Base-by-base conservation (phyloP, 2,113 vertebrate genomes). In the Rhynchomys soricoides region DNA sequence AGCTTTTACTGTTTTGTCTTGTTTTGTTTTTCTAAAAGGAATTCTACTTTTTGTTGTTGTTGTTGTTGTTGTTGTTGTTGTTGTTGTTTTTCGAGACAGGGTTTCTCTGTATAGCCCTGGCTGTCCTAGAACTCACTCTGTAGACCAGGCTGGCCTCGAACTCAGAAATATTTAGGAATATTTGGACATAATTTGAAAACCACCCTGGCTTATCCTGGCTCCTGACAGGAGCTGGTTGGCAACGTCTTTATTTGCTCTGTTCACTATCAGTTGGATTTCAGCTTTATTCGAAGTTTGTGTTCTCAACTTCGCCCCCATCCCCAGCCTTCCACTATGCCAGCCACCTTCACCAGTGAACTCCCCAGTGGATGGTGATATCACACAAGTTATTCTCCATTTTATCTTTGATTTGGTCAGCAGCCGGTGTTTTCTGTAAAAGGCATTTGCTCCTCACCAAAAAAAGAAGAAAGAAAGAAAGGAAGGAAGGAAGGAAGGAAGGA, bases 391-490 rank as follows among this genome's bases (percentile, higher is more conserved):
- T 89, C 93, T 82, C 86, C 64, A 75, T 1, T 48, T 95, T 93
- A 95, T 89, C 68, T 97, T 93, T 78, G 87, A 50, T 92, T 59
- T 22, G 40, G 73, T 89, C 73, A 89, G 71, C 74, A 83, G 92
- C 78, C 77, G 88, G 83, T 95, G 89, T 95, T 97, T 96, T 96
- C 96, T 96, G 96, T 78, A 97, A 97, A 97, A 96, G 82, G 55
- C 92, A 95, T 97, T 97, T 95, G 90, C 81, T 95, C 75, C 75
- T 78, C 57, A 85, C 68, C 86, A 40, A 94, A 22, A 78, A 9
- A 9, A 55, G 50, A 12, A 81, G 78, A 6, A 81, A 6, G 34
- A 79, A 34, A 2, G 10, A 2, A 10, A 52, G 1, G 8, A 74
- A 0, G 11, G n/a, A 0, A 13, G n/a, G 3, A 7, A 21, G 7